Percentiles rank a stretch among this genome's conserved stretches.
These are phyloP conservation scores for Forficula auricularia DNA, from an alignment of 1,140 invertebrate genomes.

Conservation along the genomic window DNA sequence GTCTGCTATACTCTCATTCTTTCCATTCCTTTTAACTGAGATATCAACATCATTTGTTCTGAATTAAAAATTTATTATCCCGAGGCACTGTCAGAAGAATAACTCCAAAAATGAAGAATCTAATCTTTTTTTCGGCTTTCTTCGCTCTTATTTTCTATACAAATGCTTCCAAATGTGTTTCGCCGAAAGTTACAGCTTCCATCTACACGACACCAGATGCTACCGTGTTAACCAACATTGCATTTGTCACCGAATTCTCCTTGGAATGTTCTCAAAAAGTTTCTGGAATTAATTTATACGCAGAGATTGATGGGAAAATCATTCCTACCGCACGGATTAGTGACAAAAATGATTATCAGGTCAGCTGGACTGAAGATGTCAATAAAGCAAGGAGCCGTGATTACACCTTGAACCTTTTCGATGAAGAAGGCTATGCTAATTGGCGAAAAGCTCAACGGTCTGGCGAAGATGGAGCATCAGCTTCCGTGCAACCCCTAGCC, in stretches of 20 bases:
- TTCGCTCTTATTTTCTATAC: too few relatives aligned
- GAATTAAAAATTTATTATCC: too few relatives aligned
- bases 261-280: conserved; percentile 44
- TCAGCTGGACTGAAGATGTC: conserved; percentile 80
- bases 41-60: too few relatives aligned
- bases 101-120: too few relatives aligned
- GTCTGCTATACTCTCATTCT: too few relatives aligned
- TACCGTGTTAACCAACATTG: conserved; percentile 68
- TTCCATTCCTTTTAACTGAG: too few relatives aligned
- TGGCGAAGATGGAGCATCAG: conserved; percentile 38
- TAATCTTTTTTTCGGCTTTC: too few relatives aligned
- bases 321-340: conserved; percentile 56
- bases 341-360: conserved; percentile 59
- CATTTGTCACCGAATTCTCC: conserved; percentile 57
- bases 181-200: conserved; percentile 40
- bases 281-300: conserved; percentile 55
- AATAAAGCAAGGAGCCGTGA: conserved; percentile 60
- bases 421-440: conserved; percentile 77
- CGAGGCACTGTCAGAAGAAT: too few relatives aligned
- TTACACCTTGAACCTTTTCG: conserved; percentile 63
- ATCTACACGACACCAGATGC: conserved; percentile 80
- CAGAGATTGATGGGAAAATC: conserved; percentile 65
- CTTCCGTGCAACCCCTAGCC: conserved; percentile 50
- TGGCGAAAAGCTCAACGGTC: conserved; percentile 56
- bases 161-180: conserved; percentile 34